These are phyloP conservation scores for Netelia inedita DNA, from an alignment of 2,888 invertebrate species.

Conservation along the genomic window DNA sequence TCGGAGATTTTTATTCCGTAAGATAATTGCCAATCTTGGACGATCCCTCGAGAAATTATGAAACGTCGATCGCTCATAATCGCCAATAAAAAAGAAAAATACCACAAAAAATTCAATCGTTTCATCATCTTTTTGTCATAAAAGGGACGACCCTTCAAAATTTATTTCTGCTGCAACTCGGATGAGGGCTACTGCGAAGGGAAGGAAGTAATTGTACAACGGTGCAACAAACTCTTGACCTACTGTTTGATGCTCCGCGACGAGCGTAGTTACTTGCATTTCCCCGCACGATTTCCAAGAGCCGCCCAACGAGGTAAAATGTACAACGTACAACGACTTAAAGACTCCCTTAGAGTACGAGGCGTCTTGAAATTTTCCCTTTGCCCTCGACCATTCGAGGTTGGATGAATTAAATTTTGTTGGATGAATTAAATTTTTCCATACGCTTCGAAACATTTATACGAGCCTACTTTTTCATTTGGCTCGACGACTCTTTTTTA, in stretches of 20 bases:
- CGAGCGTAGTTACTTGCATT: slow-evolving; percentile 38
- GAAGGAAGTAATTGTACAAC: neutral
- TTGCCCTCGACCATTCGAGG: slow-evolving; percentile 18
- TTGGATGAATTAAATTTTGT: neutral
- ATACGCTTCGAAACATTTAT: neutral
- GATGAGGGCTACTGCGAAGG: neutral
- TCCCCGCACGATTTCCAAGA: slow-evolving; percentile 31
- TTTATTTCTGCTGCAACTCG: no score
- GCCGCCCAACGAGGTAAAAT: neutral
- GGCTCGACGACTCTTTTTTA: neutral
- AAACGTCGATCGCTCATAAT: neutral
- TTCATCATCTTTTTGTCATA: neutral
- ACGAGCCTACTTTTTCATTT: neutral
- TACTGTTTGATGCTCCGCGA: slow-evolving; percentile 52
- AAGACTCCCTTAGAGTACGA: slow-evolving; percentile 38
- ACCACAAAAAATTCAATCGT: neutral
- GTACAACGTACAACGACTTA: slow-evolving; percentile 25
- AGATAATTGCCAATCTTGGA: slow-evolving; percentile 76
- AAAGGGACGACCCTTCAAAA: neutral
- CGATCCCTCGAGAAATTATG: slow-evolving; percentile 59
- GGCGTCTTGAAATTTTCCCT: slow-evolving; percentile 51
- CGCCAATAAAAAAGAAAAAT: neutral
- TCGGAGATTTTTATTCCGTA: slow-evolving; percentile 72
- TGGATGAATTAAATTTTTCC: neutral
- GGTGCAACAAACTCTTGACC: slow-evolving; percentile 66